Conservation (phyloP, 2,888 invertebrate genomes). For the Ceriagrion tenellum region DNA sequence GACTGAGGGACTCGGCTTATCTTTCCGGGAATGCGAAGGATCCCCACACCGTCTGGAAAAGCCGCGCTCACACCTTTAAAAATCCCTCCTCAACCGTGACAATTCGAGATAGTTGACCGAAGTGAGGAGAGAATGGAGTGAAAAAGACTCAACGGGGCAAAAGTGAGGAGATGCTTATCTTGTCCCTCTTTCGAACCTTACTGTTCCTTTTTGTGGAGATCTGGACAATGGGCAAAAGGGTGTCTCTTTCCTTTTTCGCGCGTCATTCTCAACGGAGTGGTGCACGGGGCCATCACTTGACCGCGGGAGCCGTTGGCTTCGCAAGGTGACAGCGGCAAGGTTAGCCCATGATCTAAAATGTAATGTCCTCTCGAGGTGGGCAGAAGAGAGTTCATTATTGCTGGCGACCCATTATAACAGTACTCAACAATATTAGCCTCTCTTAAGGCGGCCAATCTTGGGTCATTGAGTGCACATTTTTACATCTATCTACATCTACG, state of each 20-base stretch:
- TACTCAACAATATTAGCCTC: too few species aligned
- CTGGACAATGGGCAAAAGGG: not conserved
- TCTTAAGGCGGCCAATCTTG: too few species aligned
- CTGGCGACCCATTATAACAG: too few species aligned
- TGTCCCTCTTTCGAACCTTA: not conserved
- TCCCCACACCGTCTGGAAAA: not conserved
- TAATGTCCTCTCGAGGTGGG: not conserved
- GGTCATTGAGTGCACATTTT: too few species aligned
- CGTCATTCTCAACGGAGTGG: not conserved
- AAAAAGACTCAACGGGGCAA: not conserved
- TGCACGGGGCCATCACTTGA: not conserved
- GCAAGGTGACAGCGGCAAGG: not conserved
- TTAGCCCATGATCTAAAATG: not conserved
- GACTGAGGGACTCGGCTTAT: not conserved
- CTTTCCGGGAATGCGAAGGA: not conserved
- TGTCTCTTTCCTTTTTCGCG: not conserved
- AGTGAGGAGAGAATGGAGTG: not conserved
- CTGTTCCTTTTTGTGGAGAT: not conserved
- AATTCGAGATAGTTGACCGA: not conserved
- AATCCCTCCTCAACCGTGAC: not conserved
- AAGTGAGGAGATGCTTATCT: conserved; percentile 7
- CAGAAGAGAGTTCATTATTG: not conserved
- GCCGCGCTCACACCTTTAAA: not conserved
- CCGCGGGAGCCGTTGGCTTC: not conserved
- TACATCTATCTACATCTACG: too few species aligned